Conservation (phyloP, 2,888 invertebrate species). For the Antheraea assamensis region DNA sequence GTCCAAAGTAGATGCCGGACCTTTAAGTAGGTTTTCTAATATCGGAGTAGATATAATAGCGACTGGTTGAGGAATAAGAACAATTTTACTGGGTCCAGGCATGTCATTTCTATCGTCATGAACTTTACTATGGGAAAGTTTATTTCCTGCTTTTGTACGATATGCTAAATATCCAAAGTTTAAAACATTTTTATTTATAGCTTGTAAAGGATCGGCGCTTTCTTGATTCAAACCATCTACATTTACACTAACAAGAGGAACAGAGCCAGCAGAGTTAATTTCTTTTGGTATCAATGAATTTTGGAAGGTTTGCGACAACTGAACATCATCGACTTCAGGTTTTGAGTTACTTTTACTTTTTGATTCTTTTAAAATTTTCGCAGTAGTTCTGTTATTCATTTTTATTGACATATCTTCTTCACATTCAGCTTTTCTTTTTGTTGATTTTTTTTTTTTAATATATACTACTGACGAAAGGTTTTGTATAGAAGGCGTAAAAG, state of each 20-base stretch:
- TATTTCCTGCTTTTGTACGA: background rate
- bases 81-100: background rate
- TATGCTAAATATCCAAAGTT: background rate
- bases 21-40: background rate
- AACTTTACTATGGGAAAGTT: background rate
- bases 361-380: background rate
- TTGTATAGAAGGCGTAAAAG: background rate
- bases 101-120: background rate
- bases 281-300: background rate
- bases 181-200: background rate
- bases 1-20: background rate
- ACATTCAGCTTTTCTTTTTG: slow-evolving; percentile 2
- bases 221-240: background rate
- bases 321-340: background rate
- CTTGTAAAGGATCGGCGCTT: background rate
- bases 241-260: background rate
- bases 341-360: background rate
- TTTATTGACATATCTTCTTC: background rate
- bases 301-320: background rate
- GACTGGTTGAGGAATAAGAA: background rate
- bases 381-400: background rate
- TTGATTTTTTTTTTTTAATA: background rate
- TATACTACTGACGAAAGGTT: background rate
- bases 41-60: background rate
- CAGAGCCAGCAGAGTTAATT: background rate